Evolutionary conservation across 2,113 vertebrate species (phyloP).

Genomic region (Aegithalos caudatus): DNA sequence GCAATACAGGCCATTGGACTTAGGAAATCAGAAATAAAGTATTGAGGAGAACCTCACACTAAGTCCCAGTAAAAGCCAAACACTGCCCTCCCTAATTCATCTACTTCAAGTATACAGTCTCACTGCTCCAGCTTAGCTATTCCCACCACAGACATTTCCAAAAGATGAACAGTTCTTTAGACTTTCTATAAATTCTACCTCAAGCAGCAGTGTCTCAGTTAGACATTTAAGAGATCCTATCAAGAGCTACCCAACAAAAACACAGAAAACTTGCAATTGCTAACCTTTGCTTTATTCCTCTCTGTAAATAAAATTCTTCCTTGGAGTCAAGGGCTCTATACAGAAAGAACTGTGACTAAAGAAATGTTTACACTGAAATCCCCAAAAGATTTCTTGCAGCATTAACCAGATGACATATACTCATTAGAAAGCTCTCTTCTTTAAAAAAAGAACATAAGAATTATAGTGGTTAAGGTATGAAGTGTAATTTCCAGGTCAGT

Average conservation of each 20-base stretch:
- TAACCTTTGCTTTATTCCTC: not conserved
- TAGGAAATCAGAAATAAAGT: not conserved
- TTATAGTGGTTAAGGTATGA: not conserved
- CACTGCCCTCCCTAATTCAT: not conserved
- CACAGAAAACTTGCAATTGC: not conserved
- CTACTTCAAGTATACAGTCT: not conserved
- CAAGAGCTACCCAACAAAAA: not conserved
- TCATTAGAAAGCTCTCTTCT: not conserved
- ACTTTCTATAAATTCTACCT: not conserved
- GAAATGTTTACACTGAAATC: not conserved
- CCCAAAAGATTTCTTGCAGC: not conserved
- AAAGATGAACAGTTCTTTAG: not conserved
- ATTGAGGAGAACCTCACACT: not conserved
- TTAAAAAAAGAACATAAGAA: not conserved
- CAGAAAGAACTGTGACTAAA: not conserved
- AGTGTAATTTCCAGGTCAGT: not conserved
- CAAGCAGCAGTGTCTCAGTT: not conserved
- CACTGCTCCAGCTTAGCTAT: not conserved
- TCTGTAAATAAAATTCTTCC: not conserved
- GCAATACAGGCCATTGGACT: fast-evolving
- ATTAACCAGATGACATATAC: not conserved
- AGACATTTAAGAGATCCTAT: not conserved
- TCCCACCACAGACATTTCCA: not conserved
- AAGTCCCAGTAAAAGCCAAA: not conserved
- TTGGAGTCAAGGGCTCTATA: not conserved